Percentiles rank a stretch among this genome's conserved stretches.
Conservation (phyloP, 2,113 vertebrate species). For the Myotis lucifugus region DNA sequence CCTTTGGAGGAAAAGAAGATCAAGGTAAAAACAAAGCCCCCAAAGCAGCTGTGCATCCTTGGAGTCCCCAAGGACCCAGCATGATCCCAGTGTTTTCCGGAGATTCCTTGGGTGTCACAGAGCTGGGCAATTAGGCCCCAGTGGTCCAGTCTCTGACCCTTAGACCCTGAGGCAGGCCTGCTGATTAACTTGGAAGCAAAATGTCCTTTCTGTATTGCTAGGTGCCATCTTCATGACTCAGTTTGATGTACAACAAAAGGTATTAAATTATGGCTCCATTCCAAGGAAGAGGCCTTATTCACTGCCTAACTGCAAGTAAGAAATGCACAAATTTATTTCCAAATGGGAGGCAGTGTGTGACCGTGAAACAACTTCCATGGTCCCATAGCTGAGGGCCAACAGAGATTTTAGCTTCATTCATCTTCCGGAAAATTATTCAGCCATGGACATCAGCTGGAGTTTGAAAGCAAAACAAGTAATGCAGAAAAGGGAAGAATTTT, state of each 20-base stretch:
- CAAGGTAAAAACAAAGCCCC: conserved; percentile 31
- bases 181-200: neutral
- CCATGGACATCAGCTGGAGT: conserved; percentile 32
- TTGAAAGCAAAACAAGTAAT: conserved; percentile 66
- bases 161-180: neutral
- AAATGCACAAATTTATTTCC: neutral
- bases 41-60: neutral
- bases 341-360: neutral
- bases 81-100: neutral
- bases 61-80: neutral
- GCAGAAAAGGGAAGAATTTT: conserved; percentile 78
- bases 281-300: neutral
- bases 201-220: neutral
- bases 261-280: neutral
- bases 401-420: neutral
- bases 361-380: neutral
- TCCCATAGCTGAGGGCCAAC: neutral
- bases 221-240: neutral
- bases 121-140: neutral
- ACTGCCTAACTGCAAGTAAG: neutral
- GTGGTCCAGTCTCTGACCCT: neutral
- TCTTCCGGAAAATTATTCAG: conserved; percentile 47
- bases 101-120: neutral
- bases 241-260: neutral
- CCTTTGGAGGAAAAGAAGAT: neutral